Evolutionary conservation across 2,113 vertebrate species (phyloP).

Genomic region (Seriola aureovittata): DNA sequence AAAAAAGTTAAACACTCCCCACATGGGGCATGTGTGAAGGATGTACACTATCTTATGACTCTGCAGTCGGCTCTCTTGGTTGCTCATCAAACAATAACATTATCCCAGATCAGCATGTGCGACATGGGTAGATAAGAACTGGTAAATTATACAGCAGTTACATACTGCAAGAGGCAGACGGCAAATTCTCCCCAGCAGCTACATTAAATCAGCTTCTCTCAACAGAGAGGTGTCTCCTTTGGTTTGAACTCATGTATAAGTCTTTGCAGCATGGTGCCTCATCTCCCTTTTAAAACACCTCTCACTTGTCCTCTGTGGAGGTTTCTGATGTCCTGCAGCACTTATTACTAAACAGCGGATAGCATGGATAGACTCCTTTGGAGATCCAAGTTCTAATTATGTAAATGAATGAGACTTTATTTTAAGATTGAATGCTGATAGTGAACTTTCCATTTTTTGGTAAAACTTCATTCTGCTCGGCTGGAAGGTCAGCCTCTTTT

Average conservation of each 20-base stretch:
- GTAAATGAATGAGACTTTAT: constrained; percentile 71
- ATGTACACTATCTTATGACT: constrained; percentile 56
- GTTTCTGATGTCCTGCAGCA: constrained; percentile 62
- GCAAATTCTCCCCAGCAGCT: constrained; percentile 59
- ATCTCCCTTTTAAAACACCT: constrained; percentile 71
- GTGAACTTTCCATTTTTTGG: constrained; percentile 60
- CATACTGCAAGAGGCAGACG: constrained; percentile 45
- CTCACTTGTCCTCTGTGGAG: constrained; percentile 63
- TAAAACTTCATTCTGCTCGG: constrained; percentile 56
- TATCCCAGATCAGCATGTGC: constrained; percentile 63
- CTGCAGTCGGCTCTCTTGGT: constrained; percentile 54
- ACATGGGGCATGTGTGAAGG: constrained; percentile 27
- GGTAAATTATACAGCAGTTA: constrained; percentile 71
- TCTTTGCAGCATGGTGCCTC: constrained; percentile 56
- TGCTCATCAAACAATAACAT: constrained; percentile 72
- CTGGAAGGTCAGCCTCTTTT: constrained; percentile 69
- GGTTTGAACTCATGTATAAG: constrained; percentile 59
- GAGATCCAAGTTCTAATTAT: constrained; percentile 75
- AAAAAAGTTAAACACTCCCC: constrained; percentile 12
- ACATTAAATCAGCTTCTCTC: constrained; percentile 66
- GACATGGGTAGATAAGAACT: constrained; percentile 66
- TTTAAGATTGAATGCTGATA: constrained; percentile 75
- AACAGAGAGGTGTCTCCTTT: constrained; percentile 59
- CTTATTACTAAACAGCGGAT: constrained; percentile 62
- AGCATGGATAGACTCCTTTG: constrained; percentile 45